Percentiles rank a stretch among this genome's conserved stretches.
Conservation (phyloP, 2,113 vertebrate genomes). For the Dryoscopus gambensis region DNA sequence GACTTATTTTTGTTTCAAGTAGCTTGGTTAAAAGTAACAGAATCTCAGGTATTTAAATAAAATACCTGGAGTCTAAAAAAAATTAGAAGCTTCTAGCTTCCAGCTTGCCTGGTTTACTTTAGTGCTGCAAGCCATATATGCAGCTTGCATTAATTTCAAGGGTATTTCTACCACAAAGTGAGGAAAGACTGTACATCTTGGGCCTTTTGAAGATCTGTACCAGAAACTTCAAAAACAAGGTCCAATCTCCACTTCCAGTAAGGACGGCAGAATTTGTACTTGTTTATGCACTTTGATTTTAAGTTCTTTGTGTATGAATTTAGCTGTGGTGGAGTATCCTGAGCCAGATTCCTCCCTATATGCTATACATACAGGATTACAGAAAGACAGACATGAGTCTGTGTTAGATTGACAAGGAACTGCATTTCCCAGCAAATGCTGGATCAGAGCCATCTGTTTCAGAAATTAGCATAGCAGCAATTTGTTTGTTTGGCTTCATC, state of each 20-base stretch:
- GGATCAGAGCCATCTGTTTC: conserved; percentile 56
- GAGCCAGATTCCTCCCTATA: conserved; percentile 13
- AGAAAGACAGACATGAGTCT: background rate
- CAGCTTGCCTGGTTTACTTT: background rate
- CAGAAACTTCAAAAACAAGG: conserved; percentile 26
- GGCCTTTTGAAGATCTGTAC: conserved; percentile 18
- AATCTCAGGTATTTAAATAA: background rate
- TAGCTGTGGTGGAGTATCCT: conserved; percentile 18
- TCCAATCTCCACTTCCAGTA: background rate
- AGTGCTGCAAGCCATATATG: background rate
- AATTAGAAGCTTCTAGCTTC: background rate
- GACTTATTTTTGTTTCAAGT: background rate
- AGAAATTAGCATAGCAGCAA: conserved; percentile 45
- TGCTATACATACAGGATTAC: conserved; percentile 8
- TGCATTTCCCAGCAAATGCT: conserved; percentile 27
- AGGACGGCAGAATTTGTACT: background rate
- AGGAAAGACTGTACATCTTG: background rate
- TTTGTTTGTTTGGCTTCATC: conserved; percentile 60
- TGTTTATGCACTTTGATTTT: conserved; percentile 50
- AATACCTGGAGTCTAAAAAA: background rate
- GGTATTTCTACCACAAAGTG: background rate
- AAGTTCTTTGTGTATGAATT: conserved; percentile 44
- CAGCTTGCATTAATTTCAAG: background rate
- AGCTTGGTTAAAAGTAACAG: background rate
- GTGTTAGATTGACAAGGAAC: conserved; percentile 32